phyloP scores from a whole-genome alignment of 2,888 invertebrate genomes.

The Lepeophtheirus nordmannii region DNA sequence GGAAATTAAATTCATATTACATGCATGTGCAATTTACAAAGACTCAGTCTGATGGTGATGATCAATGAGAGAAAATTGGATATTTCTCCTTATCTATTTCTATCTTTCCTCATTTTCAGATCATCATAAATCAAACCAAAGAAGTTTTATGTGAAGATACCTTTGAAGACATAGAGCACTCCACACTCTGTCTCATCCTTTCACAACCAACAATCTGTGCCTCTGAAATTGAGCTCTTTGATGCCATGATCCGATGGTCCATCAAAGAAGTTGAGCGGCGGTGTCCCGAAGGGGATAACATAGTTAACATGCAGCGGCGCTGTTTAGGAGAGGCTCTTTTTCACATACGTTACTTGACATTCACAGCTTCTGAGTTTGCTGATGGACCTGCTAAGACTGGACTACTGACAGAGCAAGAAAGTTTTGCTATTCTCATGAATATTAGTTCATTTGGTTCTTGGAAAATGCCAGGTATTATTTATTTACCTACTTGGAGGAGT shows the following conservation, averaged over 20 bases:
- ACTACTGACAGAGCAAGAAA: constrained; percentile 57
- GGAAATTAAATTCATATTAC: not conserved
- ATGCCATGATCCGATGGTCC: constrained; percentile 53
- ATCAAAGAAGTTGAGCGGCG: constrained; percentile 42
- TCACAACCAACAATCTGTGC: constrained; percentile 37
- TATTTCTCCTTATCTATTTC: not conserved
- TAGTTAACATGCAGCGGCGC: constrained; percentile 27
- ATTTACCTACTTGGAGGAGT: not conserved
- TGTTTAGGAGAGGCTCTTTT: constrained; percentile 27
- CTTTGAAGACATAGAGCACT: constrained; percentile 59
- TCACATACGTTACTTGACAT: constrained; percentile 45
- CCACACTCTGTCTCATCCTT: constrained; percentile 41
- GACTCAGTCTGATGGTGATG: not conserved
- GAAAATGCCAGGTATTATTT: constrained; percentile 26
- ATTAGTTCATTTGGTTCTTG: constrained; percentile 48
- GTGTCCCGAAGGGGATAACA: constrained; percentile 30
- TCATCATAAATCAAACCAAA: constrained; percentile 58
- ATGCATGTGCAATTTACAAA: too few relatives aligned
- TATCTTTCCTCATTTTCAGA: constrained; percentile 38
- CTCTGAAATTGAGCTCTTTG: constrained; percentile 60
- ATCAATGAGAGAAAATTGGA: too few relatives aligned
- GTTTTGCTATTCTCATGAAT: constrained; percentile 64
- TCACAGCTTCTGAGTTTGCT: constrained; percentile 65
- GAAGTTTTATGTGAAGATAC: constrained; percentile 57
- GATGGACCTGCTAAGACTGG: constrained; percentile 58